These are phyloP conservation scores for Nasonia giraulti DNA, from an alignment of 1,140 invertebrate species.

Conservation along the genomic window DNA sequence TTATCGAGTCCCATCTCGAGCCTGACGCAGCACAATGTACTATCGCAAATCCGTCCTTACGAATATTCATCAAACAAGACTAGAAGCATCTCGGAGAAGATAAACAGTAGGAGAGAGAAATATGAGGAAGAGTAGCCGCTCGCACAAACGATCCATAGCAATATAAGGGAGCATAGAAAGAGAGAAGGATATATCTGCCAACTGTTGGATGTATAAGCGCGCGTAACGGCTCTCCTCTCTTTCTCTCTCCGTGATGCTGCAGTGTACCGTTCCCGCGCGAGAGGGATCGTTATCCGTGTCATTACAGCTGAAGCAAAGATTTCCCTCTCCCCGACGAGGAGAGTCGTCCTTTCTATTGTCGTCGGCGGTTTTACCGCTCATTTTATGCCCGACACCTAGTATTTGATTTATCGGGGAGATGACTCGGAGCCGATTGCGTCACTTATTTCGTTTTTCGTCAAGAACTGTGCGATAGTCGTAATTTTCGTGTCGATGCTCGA, in stretches of 20 bases:
- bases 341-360: too few species aligned
- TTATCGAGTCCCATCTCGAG: background rate
- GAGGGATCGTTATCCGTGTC: slow-evolving; percentile 26
- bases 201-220: slow-evolving; percentile 8
- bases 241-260: background rate
- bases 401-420: background rate
- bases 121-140: background rate
- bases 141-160: background rate
- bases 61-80: background rate
- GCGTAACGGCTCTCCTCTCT: slow-evolving; percentile 12
- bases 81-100: background rate
- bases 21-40: background rate
- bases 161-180: background rate
- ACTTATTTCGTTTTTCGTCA: too few species aligned
- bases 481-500: too few species aligned
- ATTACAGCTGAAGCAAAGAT: background rate
- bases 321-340: background rate
- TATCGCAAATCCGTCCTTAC: background rate
- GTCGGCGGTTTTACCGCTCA: background rate
- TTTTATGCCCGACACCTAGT: background rate
- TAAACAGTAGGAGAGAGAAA: background rate
- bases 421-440: background rate
- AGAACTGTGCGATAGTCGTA: too few species aligned
- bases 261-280: background rate
- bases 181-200: slow-evolving; percentile 11